Conservation (phyloP, 2,797 vertebrate species). For the Spinibarbus caldwelli region DNA sequence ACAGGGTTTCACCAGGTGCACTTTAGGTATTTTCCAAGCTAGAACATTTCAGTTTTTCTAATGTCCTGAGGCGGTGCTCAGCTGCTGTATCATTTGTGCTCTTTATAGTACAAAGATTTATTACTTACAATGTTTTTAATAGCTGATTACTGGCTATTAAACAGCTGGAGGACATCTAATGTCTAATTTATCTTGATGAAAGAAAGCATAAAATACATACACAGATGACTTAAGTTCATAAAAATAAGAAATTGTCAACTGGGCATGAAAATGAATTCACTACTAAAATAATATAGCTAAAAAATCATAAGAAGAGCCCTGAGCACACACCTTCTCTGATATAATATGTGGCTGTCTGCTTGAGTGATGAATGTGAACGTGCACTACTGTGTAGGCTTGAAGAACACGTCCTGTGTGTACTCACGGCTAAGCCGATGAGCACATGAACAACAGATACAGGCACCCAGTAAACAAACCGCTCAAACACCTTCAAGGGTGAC, state of each 20-base stretch:
- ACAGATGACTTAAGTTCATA: background rate
- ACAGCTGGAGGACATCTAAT: conserved; percentile 14
- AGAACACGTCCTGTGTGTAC: conserved; percentile 66
- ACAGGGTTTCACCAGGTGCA: conserved; percentile 43
- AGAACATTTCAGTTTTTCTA: conserved; percentile 18
- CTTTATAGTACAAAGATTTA: background rate
- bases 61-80: conserved; percentile 6
- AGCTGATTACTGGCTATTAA: conserved; percentile 2
- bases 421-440: conserved; percentile 60
- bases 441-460: conserved; percentile 40
- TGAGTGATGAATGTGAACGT: conserved; percentile 60
- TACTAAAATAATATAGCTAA: background rate
- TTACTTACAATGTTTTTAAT: background rate
- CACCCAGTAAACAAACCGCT: conserved; percentile 37
- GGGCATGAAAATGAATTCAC: background rate
- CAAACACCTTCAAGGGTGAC: conserved; percentile 15
- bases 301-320: conserved; percentile 16
- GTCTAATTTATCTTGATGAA: background rate
- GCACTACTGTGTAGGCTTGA: conserved; percentile 65
- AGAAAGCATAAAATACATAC: background rate
- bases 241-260: background rate
- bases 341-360: conserved; percentile 29
- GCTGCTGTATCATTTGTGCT: conserved; percentile 1
- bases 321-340: conserved; percentile 14
- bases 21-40: conserved; percentile 50